Conservation (phyloP, 92 coral and sea anemone species). For the Micromussa lordhowensis region DNA sequence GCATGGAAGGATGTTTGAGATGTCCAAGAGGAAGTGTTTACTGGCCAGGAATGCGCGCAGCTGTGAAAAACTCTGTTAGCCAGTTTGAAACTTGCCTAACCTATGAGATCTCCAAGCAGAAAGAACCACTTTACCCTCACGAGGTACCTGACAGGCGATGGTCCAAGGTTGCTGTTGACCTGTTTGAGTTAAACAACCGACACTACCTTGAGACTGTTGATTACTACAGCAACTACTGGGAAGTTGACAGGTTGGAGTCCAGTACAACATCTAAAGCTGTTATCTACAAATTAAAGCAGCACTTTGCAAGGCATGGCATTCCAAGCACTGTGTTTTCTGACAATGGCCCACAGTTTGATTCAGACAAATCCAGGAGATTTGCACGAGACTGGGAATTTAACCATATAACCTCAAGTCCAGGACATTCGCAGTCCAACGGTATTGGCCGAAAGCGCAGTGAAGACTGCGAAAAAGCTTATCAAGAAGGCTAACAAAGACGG, state of each 20-base stretch:
- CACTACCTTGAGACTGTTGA: constrained; percentile 32
- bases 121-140: constrained; percentile 10
- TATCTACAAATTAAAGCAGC: constrained; percentile 22
- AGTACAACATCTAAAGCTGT: background rate
- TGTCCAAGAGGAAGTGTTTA: constrained; percentile 12
- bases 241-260: constrained; percentile 11
- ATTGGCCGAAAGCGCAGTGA: constrained; percentile 44
- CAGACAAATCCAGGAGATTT: constrained; percentile 20
- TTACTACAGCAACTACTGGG: constrained; percentile 9
- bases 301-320: constrained; percentile 42
- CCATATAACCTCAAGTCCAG: constrained; percentile 30
- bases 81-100: constrained; percentile 18
- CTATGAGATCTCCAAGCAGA: constrained; percentile 9
- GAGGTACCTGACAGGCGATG: constrained; percentile 33
- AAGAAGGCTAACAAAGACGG: constrained; percentile 25
- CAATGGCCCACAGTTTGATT: constrained; percentile 41
- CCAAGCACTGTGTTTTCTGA: constrained; percentile 23
- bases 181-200: constrained; percentile 14
- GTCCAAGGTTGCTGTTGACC: constrained; percentile 27
- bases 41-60: constrained; percentile 36
- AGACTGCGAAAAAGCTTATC: constrained; percentile 37
- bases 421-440: constrained; percentile 45
- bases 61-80: background rate
- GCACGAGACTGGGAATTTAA: constrained; percentile 4
- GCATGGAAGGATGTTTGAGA: background rate